phyloP scores from a whole-genome alignment of 2,888 invertebrate genomes.

The Myopa testacea region DNA sequence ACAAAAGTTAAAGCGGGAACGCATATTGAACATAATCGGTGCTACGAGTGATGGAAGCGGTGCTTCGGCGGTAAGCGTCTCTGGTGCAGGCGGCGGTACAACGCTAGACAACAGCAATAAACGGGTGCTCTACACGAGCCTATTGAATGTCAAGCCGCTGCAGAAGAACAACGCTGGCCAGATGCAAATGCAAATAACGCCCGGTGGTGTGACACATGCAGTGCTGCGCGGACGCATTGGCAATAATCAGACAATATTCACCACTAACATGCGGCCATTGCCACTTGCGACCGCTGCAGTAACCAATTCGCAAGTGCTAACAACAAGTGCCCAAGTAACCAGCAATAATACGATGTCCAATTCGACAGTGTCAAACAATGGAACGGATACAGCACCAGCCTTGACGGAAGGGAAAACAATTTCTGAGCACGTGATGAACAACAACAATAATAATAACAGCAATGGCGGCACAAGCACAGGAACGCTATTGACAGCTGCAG shows the following conservation, averaged over 20 bases:
- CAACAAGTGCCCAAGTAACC: slow-evolving; percentile 46
- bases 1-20: slow-evolving; percentile 60
- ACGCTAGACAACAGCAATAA: slow-evolving; percentile 55
- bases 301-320: slow-evolving; percentile 50
- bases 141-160: slow-evolving; percentile 63
- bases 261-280: slow-evolving; percentile 58
- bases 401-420: slow-evolving; percentile 37
- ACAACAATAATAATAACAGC: slow-evolving; percentile 47
- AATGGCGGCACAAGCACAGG: slow-evolving; percentile 36
- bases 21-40: slow-evolving; percentile 55
- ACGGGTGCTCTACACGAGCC: slow-evolving; percentile 65
- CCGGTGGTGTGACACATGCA: slow-evolving; percentile 59
- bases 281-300: slow-evolving; percentile 57
- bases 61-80: slow-evolving; percentile 31
- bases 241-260: slow-evolving; percentile 60
- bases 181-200: slow-evolving; percentile 64
- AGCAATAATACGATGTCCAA: slow-evolving; percentile 43
- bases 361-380: slow-evolving; percentile 42
- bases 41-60: slow-evolving; percentile 44
- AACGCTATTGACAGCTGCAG: slow-evolving; percentile 45
- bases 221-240: slow-evolving; percentile 62
- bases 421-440: slow-evolving; percentile 28
- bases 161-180: slow-evolving; percentile 66
- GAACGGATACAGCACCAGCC: slow-evolving; percentile 30
- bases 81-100: slow-evolving; percentile 36